phyloP scores from a whole-genome alignment of 2,888 invertebrate species.

The Acrobasis consociella region DNA sequence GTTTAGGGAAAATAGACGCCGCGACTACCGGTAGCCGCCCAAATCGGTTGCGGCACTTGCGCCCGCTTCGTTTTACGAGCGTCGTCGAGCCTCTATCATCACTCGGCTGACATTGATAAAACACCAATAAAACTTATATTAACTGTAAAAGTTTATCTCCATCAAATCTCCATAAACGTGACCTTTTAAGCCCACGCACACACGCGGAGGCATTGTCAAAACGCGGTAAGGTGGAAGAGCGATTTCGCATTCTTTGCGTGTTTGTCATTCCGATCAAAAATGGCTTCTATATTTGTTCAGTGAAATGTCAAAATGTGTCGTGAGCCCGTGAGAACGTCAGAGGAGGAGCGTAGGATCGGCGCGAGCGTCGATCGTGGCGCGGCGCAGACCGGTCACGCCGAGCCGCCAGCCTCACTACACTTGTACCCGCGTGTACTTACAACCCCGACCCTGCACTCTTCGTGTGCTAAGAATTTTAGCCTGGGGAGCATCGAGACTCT shows the following conservation, averaged over 20 bases:
- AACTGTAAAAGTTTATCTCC: conserved; percentile 49
- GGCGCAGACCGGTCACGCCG: conserved; percentile 46
- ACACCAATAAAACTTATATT: conserved; percentile 47
- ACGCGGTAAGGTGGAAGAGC: conserved; percentile 41
- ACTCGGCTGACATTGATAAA: conserved; percentile 50
- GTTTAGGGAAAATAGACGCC: conserved; percentile 45
- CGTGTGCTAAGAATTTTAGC: conserved; percentile 60
- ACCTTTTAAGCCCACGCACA: conserved; percentile 49
- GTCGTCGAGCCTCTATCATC: conserved; percentile 44
- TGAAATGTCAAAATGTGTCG: conserved; percentile 80
- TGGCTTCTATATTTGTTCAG: conserved; percentile 77
- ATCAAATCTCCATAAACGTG: conserved; percentile 52
- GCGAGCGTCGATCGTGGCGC: conserved; percentile 43
- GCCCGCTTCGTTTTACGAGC: conserved; percentile 47
- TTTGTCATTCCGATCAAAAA: conserved; percentile 63
- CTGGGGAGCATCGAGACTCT: conserved; percentile 54
- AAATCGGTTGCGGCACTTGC: conserved; percentile 59
- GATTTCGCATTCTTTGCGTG: conserved; percentile 62
- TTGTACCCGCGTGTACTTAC: conserved; percentile 33
- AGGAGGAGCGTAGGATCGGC: conserved; percentile 58
- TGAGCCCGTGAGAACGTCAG: conserved; percentile 76
- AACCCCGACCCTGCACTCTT: conserved; percentile 42
- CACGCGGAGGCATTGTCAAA: conserved; percentile 46
- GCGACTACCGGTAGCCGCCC: conserved; percentile 60
- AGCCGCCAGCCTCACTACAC: conserved; percentile 28